phyloP scores from a whole-genome alignment of 2,797 vertebrate genomes.

The Sebastes diploproa region DNA sequence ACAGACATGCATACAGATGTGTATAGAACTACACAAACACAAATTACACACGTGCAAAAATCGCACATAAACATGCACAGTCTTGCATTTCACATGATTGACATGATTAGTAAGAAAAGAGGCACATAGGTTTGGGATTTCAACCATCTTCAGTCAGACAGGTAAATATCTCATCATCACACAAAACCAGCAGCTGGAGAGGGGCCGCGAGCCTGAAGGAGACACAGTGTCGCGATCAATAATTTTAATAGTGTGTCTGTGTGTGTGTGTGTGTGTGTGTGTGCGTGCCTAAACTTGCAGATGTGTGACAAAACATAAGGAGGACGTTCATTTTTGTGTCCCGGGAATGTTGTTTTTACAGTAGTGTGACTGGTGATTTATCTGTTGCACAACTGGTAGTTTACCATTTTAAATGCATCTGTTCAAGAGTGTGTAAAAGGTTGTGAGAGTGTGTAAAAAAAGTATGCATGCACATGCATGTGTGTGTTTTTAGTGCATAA shows the following conservation, averaged over 20 bases:
- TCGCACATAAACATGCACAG: neutral
- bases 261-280: neutral
- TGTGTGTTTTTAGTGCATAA: slow-evolving; percentile 13
- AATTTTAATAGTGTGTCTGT: slow-evolving; percentile 3
- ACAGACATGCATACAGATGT: neutral
- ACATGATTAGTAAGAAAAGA: neutral
- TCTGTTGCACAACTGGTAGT: slow-evolving; percentile 32
- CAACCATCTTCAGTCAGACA: slow-evolving; percentile 18
- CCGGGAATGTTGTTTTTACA: slow-evolving; percentile 39
- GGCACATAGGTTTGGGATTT: slow-evolving; percentile 26
- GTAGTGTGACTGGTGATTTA: slow-evolving; percentile 34
- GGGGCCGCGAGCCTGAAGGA: neutral
- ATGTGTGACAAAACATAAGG: slow-evolving; percentile 19
- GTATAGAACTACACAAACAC: neutral
- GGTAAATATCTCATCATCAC: slow-evolving; percentile 3
- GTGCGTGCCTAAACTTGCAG: slow-evolving; percentile 11
- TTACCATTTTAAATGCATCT: slow-evolving; percentile 38
- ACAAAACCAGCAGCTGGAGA: slow-evolving; percentile 36
- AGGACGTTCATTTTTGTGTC: slow-evolving; percentile 36
- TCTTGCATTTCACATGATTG: neutral
- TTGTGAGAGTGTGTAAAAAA: slow-evolving; percentile 5
- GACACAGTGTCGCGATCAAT: neutral
- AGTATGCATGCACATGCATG: neutral
- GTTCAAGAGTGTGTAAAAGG: slow-evolving; percentile 13
- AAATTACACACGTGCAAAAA: neutral